These are phyloP conservation scores for Brienomyrus longianalis DNA, from an alignment of 2,113 vertebrate species.

Conservation along the genomic window DNA sequence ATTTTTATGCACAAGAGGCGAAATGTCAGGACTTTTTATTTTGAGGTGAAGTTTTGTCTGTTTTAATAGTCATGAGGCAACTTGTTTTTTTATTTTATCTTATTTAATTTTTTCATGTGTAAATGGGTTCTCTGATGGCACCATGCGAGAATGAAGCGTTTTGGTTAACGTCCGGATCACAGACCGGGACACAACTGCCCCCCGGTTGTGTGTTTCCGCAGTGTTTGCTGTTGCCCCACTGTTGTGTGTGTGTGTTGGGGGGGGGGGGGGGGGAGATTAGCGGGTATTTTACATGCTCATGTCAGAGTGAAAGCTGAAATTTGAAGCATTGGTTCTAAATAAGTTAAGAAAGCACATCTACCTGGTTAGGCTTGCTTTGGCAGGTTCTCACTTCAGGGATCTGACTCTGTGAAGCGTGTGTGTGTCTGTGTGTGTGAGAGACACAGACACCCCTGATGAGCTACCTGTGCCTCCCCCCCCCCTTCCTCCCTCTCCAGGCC, in stretches of 20 bases:
- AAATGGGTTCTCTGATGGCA: slow-evolving; percentile 27
- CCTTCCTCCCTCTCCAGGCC: slow-evolving; percentile 59
- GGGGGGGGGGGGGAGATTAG: not conserved
- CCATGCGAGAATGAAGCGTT: slow-evolving; percentile 30
- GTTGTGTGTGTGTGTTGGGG: not conserved
- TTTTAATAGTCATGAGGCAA: slow-evolving; percentile 65
- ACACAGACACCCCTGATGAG: not conserved
- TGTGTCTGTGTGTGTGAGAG: not conserved
- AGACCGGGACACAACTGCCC: not conserved
- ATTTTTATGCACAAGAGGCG: slow-evolving; percentile 91
- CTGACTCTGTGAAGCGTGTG: not conserved
- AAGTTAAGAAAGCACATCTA: not conserved
- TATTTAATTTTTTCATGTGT: slow-evolving; percentile 8
- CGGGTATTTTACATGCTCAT: not conserved
- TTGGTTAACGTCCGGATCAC: not conserved
- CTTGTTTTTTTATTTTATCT: slow-evolving; percentile 23
- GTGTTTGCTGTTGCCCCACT: not conserved
- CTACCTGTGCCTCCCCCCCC: not conserved
- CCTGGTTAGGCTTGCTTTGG: not conserved
- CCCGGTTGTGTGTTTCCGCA: not conserved
- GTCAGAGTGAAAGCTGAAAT: not conserved
- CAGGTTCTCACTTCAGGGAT: not conserved
- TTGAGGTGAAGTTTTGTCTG: slow-evolving; percentile 85
- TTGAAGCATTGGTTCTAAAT: not conserved
- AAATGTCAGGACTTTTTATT: slow-evolving; percentile 87